Base-by-base conservation (phyloP, 2,797 vertebrate species). In the Falco columbarius region DNA sequence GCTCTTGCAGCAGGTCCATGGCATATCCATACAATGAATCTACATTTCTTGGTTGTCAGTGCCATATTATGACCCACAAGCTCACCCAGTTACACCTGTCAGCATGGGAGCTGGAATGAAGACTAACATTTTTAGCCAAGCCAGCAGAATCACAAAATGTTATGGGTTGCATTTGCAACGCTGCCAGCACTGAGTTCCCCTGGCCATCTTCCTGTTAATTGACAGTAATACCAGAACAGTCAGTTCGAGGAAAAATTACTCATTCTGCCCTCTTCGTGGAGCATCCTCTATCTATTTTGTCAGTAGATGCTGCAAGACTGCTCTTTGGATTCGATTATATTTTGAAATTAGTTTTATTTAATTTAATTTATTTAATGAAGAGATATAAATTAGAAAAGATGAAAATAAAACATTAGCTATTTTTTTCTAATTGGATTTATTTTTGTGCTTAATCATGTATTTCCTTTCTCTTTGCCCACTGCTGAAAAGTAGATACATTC, bases 321-420 rank as follows among this genome's bases (percentile, higher is more conserved):
- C 34, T 71, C 34, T 77, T 81, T 27, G 40, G 49, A 89, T 96
- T 75, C 71, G 47, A 86, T 96, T 92, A 46, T 71, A 82, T 73
- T 89, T 91, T 95, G 36, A 76, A 97, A 93, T 83, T 3, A 58
- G 32, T 70, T 96, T 76, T 5, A 73, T 95, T 91, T 71, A 73
- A 91, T 91, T 92, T 80, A 52, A 71, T 91, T 88, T 86, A 42
- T 36, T 83, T 84, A 63, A 90, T 67, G 44, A 85, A 92, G 67
- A 91, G 19, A 42, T 55, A 74, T 38, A 67, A 82, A 94, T 90
- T 84, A 34, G 59, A 61, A 89, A 93, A 89, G 0, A 80, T 56
- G 10, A 68, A 95, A 96, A 94, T 86, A 80, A 24, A 96, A 76
- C 74, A 80, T 79, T 38, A 56, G 8, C 21, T 66, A 4, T 74